Conservation (phyloP, 1,140 invertebrate genomes). For the Drosophila sproati region DNA sequence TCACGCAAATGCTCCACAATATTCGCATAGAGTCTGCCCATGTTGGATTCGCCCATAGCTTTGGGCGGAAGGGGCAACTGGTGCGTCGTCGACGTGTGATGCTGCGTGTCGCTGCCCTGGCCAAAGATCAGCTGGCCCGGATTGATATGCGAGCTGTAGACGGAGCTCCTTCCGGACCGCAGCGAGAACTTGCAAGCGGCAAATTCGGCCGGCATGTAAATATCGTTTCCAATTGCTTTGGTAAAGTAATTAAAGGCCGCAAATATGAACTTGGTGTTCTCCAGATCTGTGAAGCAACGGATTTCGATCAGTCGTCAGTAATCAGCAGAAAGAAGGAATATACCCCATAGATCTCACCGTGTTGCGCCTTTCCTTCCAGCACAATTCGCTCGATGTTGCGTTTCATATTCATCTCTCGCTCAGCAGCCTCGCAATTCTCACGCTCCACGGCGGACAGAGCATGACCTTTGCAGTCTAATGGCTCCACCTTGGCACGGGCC, state of each 20-base stretch:
- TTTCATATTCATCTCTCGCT: conserved; percentile 49
- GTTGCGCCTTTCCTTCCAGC: conserved; percentile 14
- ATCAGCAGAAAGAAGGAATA: not conserved
- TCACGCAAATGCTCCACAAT: conserved; percentile 54
- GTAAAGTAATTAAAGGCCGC: conserved; percentile 71
- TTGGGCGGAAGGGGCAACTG: conserved; percentile 68
- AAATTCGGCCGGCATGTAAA: conserved; percentile 76
- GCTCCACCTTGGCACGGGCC: conserved; percentile 8
- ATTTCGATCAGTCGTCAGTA: not conserved
- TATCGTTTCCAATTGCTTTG: conserved; percentile 35
- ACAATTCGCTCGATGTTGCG: conserved; percentile 60
- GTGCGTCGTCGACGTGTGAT: conserved; percentile 57
- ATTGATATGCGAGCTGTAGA: conserved; percentile 67
- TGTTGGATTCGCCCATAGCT: conserved; percentile 65
- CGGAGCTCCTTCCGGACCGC: conserved; percentile 49
- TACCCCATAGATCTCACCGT: conserved; percentile 41
- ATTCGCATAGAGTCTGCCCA: conserved; percentile 57
- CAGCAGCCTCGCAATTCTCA: conserved; percentile 24
- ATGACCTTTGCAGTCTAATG: conserved; percentile 52
- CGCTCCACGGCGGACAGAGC: conserved; percentile 37
- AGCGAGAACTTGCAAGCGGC: conserved; percentile 64
- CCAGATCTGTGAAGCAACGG: conserved; percentile 41
- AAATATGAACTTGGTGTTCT: conserved; percentile 56
- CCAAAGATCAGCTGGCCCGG: conserved; percentile 69
- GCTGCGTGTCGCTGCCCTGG: conserved; percentile 52